phyloP scores from a whole-genome alignment of 2,888 invertebrate species.

The Blomia tropicalis region DNA sequence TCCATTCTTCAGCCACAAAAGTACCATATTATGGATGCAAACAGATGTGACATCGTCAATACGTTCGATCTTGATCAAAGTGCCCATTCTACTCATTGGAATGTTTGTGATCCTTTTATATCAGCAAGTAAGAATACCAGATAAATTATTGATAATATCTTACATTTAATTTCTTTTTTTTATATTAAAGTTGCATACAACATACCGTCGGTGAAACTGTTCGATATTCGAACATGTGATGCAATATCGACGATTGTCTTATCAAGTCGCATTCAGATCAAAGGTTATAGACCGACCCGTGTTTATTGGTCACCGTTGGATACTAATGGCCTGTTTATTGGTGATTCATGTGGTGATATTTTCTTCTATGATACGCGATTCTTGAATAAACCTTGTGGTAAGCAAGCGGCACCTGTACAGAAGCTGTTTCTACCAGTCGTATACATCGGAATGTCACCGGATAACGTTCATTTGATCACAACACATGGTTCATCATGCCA shows the following conservation, averaged over 20 bases:
- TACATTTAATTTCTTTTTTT: background rate
- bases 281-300: background rate
- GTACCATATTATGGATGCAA: background rate
- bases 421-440: constrained; percentile 19
- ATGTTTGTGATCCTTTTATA: background rate
- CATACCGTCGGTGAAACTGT: background rate
- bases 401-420: constrained; percentile 13
- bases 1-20: background rate
- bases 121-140: background rate
- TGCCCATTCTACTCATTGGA: constrained; percentile 2
- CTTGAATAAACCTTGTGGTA: constrained; percentile 5
- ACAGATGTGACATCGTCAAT: background rate
- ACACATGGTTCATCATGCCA: background rate
- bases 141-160: background rate
- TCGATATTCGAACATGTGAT: background rate
- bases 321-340: constrained; percentile 24
- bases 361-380: constrained; percentile 24
- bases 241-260: background rate
- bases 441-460: constrained; percentile 16
- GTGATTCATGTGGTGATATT: constrained; percentile 23
- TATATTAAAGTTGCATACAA: background rate
- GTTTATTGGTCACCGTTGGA: constrained; percentile 25
- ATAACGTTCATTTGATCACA: constrained; percentile 21
- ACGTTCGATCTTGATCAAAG: background rate
- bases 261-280: background rate